phyloP scores from a whole-genome alignment of 2,113 vertebrate species.

The Onychostoma macrolepis region DNA sequence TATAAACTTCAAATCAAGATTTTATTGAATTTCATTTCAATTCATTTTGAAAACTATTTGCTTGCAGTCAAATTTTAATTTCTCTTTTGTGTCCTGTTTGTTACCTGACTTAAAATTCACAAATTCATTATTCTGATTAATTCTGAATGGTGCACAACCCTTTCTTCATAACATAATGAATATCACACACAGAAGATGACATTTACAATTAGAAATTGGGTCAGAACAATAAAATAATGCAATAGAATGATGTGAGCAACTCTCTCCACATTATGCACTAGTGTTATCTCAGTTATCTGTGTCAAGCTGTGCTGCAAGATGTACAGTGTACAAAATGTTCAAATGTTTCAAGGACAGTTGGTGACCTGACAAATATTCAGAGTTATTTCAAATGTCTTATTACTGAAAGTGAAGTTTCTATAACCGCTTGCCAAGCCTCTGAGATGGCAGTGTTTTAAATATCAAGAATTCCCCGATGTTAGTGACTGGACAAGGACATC shows the following conservation, averaged over 20 bases:
- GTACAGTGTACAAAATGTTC: conserved; percentile 24
- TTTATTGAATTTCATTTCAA: background rate
- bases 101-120: background rate
- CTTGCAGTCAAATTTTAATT: background rate
- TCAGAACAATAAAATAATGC: background rate
- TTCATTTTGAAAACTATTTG: background rate
- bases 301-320: background rate
- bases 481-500: conserved; percentile 23
- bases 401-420: conserved; percentile 50
- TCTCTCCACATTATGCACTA: background rate
- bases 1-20: background rate
- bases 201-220: background rate
- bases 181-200: background rate
- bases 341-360: conserved; percentile 13
- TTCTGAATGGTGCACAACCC: background rate
- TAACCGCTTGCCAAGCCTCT: background rate
- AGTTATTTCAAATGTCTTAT: conserved; percentile 62
- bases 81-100: background rate
- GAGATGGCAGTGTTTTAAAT: conserved; percentile 49
- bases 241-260: background rate
- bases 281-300: background rate
- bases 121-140: background rate
- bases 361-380: conserved; percentile 28
- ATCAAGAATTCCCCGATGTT: conserved; percentile 54
- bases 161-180: too few species aligned